Evolutionary conservation across 2,888 invertebrate species (phyloP).

Genomic region (Chalcosyrphus nemorum): DNA sequence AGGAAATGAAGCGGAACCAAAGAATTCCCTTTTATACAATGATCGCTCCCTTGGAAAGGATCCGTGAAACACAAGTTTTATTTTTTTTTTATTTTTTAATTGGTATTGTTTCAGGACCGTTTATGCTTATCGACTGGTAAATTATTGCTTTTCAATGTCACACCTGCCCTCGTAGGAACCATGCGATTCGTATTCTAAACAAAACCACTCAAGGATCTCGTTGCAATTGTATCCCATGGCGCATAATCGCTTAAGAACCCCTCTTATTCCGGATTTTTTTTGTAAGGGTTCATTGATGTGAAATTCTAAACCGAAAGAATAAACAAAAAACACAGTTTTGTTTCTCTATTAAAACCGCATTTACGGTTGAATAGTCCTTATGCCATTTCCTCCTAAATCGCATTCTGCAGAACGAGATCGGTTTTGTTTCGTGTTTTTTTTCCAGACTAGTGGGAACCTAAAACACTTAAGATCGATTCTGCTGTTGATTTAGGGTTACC

Average conservation of each 20-base stretch:
- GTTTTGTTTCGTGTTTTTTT: conserved; percentile 19
- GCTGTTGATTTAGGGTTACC: conserved; percentile 45
- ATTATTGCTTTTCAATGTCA: conserved; percentile 57
- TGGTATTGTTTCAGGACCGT: conserved; percentile 46
- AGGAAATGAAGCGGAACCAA: conserved; percentile 26
- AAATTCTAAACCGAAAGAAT: conserved; percentile 49
- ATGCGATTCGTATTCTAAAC: not conserved
- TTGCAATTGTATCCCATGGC: conserved; percentile 37
- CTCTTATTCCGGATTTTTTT: conserved; percentile 37
- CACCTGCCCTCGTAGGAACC: conserved; percentile 44
- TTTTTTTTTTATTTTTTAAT: no score
- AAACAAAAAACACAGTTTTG: conserved; percentile 18
- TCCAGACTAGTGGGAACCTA: conserved; percentile 30
- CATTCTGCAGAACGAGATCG: conserved; percentile 43
- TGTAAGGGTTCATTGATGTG: conserved; percentile 33
- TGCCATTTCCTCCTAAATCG: not conserved
- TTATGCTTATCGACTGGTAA: not conserved
- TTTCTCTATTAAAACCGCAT: conserved; percentile 56
- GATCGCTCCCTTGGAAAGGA: not conserved
- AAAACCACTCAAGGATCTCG: conserved; percentile 10
- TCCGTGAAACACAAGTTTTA: conserved; percentile 26
- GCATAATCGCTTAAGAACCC: conserved; percentile 53
- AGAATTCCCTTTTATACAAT: not conserved
- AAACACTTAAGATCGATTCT: conserved; percentile 61
- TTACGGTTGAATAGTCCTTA: conserved; percentile 47